Conservation (phyloP, 2,113 vertebrate genomes). For the Phasianus colchicus region DNA sequence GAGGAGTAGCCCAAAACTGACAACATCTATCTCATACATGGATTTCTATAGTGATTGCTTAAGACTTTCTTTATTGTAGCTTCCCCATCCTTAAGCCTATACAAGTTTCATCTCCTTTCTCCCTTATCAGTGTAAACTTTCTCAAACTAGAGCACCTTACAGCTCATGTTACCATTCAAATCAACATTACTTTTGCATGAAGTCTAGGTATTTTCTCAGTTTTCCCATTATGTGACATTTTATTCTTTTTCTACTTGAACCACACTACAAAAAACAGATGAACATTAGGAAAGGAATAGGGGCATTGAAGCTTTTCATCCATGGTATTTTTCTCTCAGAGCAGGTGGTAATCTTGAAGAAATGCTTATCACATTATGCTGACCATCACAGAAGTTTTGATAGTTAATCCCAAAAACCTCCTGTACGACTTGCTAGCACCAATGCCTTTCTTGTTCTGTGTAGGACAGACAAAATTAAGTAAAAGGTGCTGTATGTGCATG, state of each 20-base stretch:
- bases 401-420: neutral
- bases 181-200: accelerated
- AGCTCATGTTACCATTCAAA: neutral
- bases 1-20: too few species aligned
- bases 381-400: neutral
- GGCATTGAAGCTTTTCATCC: neutral
- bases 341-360: neutral
- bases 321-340: neutral
- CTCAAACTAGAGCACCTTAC: neutral
- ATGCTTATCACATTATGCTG: neutral
- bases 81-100: neutral
- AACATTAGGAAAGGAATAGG: accelerated
- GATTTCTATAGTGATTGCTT: neutral
- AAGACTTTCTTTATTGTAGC: neutral
- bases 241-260: neutral
- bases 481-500: accelerated
- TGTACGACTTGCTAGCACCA: neutral
- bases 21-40: accelerated
- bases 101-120: neutral
- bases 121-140: neutral
- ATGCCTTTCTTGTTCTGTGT: neutral
- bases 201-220: neutral
- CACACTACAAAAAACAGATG: neutral
- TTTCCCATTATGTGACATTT: neutral
- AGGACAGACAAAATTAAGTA: too few species aligned